Conservation (phyloP, 2,888 invertebrate genomes). For the Notocelia uddmanniana region DNA sequence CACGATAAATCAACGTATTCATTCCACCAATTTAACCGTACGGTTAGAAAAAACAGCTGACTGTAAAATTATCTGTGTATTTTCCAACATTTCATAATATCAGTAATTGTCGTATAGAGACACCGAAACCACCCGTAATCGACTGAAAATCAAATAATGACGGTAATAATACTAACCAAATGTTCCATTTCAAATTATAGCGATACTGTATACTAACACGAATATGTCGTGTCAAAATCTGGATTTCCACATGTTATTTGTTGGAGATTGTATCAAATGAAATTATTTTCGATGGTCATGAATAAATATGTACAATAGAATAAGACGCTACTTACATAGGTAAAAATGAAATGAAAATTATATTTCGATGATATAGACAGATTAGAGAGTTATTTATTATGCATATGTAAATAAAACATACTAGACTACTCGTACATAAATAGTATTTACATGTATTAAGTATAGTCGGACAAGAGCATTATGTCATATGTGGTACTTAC, state of each 20-base stretch:
- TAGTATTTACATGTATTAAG: too few relatives aligned
- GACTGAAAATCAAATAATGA: conserved; percentile 3
- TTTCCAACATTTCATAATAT: conserved; percentile 10
- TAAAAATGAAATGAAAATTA: too few relatives aligned
- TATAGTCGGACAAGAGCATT: too few relatives aligned
- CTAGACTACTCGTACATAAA: too few relatives aligned
- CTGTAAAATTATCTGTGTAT: background rate
- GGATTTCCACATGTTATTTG: background rate
- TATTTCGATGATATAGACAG: too few relatives aligned
- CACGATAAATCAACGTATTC: background rate
- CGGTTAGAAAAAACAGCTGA: background rate
- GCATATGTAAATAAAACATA: too few relatives aligned
- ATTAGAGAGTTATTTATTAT: too few relatives aligned
- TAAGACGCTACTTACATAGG: too few relatives aligned
- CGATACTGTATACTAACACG: background rate
- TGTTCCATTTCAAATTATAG: background rate
- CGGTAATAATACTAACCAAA: background rate
- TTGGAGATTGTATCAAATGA: background rate
- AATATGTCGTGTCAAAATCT: background rate
- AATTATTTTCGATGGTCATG: background rate
- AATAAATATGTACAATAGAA: background rate
- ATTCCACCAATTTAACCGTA: background rate
- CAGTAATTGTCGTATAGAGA: background rate
- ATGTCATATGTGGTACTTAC: too few relatives aligned
- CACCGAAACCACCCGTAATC: conserved; percentile 21